Percentiles rank a stretch among this genome's conserved stretches.
Conservation (phyloP, 2,113 vertebrate genomes). For the Eulacestoma nigropectus region DNA sequence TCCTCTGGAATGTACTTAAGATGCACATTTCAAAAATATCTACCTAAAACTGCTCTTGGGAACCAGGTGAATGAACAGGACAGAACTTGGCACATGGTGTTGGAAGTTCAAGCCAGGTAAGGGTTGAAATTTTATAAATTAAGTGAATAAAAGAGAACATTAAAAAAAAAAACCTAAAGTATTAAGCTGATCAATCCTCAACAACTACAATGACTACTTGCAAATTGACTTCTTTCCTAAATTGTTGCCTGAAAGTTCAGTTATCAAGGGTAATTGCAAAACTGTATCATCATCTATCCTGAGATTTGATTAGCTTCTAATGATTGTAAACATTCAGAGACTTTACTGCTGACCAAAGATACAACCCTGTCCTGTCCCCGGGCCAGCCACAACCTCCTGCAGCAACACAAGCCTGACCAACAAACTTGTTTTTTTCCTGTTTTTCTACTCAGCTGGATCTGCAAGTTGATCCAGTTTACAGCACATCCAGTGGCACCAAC, state of each 20-base stretch:
- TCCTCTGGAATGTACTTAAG: not conserved
- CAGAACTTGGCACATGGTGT: not conserved
- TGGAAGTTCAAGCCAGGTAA: not conserved
- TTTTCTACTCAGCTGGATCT: not conserved
- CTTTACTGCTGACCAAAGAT: not conserved
- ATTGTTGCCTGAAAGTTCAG: not conserved
- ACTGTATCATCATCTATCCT: not conserved
- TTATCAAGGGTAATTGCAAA: not conserved
- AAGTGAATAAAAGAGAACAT: not conserved
- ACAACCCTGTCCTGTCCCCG: not conserved
- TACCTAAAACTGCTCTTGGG: not conserved
- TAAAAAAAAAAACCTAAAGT: not conserved
- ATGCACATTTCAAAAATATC: slow-evolving; percentile 1
- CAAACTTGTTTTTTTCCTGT: not conserved
- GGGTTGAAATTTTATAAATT: not conserved
- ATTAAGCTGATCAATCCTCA: not conserved
- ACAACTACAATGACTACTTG: not conserved
- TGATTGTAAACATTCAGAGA: not conserved
- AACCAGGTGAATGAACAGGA: not conserved
- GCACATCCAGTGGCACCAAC: not conserved
- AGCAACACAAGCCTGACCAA: not conserved
- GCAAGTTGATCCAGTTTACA: not conserved
- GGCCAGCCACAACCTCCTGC: not conserved
- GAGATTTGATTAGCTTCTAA: not conserved
- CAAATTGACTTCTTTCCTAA: not conserved